Percentiles rank a stretch among this genome's conserved stretches.
phyloP scores from a whole-genome alignment of 2,888 invertebrate species.

The Oscheius sp. region DNA sequence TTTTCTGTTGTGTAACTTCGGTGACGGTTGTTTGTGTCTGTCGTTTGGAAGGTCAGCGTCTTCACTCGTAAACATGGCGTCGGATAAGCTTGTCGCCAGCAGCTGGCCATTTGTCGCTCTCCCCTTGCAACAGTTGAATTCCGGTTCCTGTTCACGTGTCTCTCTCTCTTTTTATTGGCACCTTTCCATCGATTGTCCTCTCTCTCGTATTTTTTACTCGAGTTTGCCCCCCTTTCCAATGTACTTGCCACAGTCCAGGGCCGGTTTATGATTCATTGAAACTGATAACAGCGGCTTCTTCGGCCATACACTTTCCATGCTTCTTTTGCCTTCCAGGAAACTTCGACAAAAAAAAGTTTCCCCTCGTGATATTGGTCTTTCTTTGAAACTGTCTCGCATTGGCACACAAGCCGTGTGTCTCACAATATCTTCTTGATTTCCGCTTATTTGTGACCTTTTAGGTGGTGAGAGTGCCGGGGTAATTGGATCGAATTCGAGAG shows the following conservation, averaged over 20 bases:
- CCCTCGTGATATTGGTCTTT: neutral
- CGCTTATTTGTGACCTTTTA: neutral
- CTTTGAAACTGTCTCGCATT: slow-evolving; percentile 1
- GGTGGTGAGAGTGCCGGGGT: slow-evolving; percentile 14
- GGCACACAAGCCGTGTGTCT: neutral
- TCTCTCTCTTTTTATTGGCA: neutral
- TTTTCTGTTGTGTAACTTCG: neutral
- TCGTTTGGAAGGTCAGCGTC: neutral
- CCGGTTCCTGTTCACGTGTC: slow-evolving; percentile 25
- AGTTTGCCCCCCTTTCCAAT: neutral
- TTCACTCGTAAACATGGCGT: neutral
- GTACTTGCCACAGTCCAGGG: slow-evolving; percentile 10
- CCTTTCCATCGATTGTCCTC: neutral
- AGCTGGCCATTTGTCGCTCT: slow-evolving; percentile 1
- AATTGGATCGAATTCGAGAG: slow-evolving; percentile 26
- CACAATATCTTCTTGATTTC: neutral
- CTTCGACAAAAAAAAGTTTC: too few relatives aligned
- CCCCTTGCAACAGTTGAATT: slow-evolving; percentile 26
- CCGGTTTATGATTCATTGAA: slow-evolving; percentile 24
- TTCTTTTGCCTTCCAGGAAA: neutral
- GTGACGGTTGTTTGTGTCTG: neutral
- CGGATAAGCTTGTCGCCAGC: neutral
- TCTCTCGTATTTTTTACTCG: neutral
- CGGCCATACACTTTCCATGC: neutral
- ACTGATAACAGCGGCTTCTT: slow-evolving; percentile 13